phyloP scores from a whole-genome alignment of 2,113 vertebrate species.

The Eubucco bourcierii region DNA sequence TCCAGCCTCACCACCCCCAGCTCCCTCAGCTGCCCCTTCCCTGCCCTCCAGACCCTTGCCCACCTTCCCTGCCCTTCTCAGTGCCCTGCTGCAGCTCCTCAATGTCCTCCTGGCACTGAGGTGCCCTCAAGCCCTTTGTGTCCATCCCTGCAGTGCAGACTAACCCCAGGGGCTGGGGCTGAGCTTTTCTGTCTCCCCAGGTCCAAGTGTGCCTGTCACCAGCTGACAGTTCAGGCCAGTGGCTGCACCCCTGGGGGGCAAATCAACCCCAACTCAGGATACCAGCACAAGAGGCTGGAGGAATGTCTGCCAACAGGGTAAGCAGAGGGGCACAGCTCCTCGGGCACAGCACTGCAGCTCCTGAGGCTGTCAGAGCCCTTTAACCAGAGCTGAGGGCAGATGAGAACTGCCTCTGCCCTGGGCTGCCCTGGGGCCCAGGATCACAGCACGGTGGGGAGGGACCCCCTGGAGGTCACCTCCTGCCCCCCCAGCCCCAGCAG shows the following conservation, averaged over 20 bases:
- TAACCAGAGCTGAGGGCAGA: not conserved
- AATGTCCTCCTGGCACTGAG: not conserved
- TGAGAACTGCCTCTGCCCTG: not conserved
- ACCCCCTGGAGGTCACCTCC: not conserved
- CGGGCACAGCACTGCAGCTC: not conserved
- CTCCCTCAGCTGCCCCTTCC: not conserved
- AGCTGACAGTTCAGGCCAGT: conserved; percentile 92
- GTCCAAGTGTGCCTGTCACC: conserved; percentile 93
- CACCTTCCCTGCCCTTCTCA: not conserved
- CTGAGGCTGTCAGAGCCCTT: rapidly evolving
- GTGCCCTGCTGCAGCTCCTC: not conserved
- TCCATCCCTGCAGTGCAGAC: rapidly evolving
- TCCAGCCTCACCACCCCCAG: not conserved
- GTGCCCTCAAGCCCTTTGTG: not conserved
- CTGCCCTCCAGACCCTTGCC: not conserved
- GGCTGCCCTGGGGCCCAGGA: not conserved
- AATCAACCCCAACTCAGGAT: conserved; percentile 87
- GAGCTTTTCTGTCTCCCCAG: conserved; percentile 52
- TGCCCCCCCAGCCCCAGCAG: too few species aligned
- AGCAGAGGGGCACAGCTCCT: not conserved
- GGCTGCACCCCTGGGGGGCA: conserved; percentile 92
- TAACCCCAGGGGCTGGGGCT: rapidly evolving
- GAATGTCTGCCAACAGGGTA: conserved; percentile 97
- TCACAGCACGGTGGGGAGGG: rapidly evolving
- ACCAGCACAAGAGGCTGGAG: conserved; percentile 90